These are phyloP conservation scores for Hyppa rectilinea DNA, from an alignment of 2,888 invertebrate species.

Conservation along the genomic window DNA sequence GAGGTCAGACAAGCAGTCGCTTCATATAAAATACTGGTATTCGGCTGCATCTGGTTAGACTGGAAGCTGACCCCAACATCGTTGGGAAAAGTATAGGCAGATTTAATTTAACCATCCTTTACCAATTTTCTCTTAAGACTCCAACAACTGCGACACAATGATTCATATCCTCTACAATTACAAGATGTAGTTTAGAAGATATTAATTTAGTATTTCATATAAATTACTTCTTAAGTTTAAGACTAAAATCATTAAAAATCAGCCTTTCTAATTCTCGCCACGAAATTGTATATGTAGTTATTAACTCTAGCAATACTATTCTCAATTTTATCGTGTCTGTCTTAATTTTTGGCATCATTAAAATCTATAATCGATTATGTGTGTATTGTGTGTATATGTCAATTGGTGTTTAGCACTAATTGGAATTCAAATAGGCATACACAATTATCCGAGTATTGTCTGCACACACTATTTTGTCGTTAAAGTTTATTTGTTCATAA, in stretches of 20 bases:
- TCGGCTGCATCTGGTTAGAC: too few relatives aligned
- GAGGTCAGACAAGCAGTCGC: too few relatives aligned
- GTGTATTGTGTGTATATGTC: conserved; percentile 46
- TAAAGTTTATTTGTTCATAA: conserved; percentile 39
- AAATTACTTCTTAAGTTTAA: not conserved
- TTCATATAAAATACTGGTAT: too few relatives aligned
- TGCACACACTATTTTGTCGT: conserved; percentile 18
- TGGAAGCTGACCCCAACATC: too few relatives aligned
- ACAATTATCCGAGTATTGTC: conserved; percentile 17
- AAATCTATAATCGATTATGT: conserved; percentile 26
- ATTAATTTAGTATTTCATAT: conserved; percentile 3
- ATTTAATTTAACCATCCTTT: not conserved
- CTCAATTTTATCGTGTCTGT: conserved; percentile 21
- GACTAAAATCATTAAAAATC: conserved; percentile 1
- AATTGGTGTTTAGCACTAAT: conserved; percentile 42
- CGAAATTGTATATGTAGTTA: conserved; percentile 8
- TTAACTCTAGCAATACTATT: conserved; percentile 24
- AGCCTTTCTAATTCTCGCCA: conserved; percentile 9
- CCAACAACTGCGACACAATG: not conserved
- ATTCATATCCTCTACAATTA: not conserved
- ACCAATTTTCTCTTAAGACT: not conserved
- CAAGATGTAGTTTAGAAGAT: not conserved
- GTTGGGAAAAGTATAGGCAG: too few relatives aligned
- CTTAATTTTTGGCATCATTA: conserved; percentile 13
- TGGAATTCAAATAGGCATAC: conserved; percentile 33